A percentile compares a stretch with the other conserved stretches of the same genome.
These are phyloP conservation scores for Mesitornis unicolor DNA, from an alignment of 2,113 vertebrate genomes.

Conservation along the genomic window DNA sequence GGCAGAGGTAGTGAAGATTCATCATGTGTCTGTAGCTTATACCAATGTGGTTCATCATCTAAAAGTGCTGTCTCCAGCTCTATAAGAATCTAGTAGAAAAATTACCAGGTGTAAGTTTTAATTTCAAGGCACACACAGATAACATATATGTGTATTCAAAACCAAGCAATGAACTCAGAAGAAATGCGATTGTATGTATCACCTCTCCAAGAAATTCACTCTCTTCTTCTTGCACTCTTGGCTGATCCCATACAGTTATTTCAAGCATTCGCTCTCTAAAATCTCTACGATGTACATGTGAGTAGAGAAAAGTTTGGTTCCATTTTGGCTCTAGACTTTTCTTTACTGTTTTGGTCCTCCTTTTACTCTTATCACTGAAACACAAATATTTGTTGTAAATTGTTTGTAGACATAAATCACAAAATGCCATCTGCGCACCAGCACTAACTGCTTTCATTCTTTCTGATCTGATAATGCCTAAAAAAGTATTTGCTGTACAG, in stretches of 20 bases:
- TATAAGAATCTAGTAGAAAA: constrained; percentile 87
- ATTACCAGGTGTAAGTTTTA: constrained; percentile 13
- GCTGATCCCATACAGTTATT: constrained; percentile 98
- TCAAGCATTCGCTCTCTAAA: constrained; percentile 98
- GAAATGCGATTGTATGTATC: constrained; percentile 18
- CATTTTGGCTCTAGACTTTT: constrained; percentile 95
- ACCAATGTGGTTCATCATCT: constrained; percentile 96
- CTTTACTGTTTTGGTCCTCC: constrained; percentile 97
- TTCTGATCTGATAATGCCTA: background rate
- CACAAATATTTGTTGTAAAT: constrained; percentile 37
- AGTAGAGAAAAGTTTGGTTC: constrained; percentile 98
- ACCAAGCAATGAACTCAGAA: background rate
- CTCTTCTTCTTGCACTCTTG: constrained; percentile 94
- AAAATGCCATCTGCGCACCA: background rate
- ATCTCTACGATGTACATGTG: constrained; percentile 94
- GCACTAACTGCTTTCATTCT: background rate
- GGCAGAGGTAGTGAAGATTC: constrained; percentile 96
- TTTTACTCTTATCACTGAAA: constrained; percentile 96
- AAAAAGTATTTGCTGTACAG: background rate
- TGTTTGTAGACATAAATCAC: background rate
- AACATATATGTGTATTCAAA: background rate
- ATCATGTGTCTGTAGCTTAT: constrained; percentile 96
- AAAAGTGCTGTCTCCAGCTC: constrained; percentile 94
- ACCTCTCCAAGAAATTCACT: constrained; percentile 99
- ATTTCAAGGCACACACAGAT: background rate